Evolutionary conservation across 2,113 vertebrate genomes (phyloP).

Genomic region (Nerophis lumbriciformis): DNA sequence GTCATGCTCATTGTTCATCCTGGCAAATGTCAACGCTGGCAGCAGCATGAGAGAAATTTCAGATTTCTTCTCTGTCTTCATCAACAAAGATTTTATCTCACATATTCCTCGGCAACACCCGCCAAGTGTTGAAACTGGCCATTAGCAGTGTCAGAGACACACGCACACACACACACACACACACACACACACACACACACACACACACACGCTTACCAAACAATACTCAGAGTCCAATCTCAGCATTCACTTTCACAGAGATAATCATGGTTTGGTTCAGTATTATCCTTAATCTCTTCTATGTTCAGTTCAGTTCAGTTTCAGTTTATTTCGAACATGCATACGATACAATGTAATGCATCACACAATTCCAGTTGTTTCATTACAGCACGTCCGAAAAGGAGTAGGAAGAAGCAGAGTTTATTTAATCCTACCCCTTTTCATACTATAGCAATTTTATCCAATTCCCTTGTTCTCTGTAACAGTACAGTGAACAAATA

Average conservation of each 20-base stretch:
- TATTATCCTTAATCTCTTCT: too few species aligned
- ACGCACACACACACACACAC: neutral
- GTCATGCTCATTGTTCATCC: constrained; percentile 41
- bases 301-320: too few species aligned
- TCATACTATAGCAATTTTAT: too few species aligned
- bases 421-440: too few species aligned
- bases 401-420: too few species aligned
- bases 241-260: neutral
- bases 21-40: constrained; percentile 54
- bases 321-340: too few species aligned
- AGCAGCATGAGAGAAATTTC: constrained; percentile 27
- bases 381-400: too few species aligned
- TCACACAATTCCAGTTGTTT: too few species aligned
- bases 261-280: too few species aligned
- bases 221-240: neutral
- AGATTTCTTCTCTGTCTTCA: neutral
- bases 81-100: constrained; percentile 1
- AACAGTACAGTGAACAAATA: too few species aligned
- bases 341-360: too few species aligned
- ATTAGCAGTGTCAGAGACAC: constrained; percentile 4
- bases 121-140: constrained; percentile 1
- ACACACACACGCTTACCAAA: neutral
- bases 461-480: too few species aligned
- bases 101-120: constrained; percentile 2
- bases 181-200: neutral